Conservation (phyloP, 2,888 invertebrate genomes). For the Cosmorhoe ocellata region DNA sequence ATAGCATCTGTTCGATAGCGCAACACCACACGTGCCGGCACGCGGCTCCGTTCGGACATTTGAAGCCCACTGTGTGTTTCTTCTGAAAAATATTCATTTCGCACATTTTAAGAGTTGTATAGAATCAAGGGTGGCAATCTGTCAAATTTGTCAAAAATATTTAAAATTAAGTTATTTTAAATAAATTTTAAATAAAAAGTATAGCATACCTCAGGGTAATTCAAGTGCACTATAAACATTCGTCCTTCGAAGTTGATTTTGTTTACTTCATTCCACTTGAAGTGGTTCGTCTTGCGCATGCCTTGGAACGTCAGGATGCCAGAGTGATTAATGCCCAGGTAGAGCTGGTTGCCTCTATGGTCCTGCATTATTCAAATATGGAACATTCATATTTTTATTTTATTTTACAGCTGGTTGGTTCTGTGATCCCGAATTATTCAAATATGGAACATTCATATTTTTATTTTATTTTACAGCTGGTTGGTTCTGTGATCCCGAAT, state of each 20-base stretch:
- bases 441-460: too few species aligned
- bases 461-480: too few species aligned
- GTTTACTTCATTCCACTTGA: conserved; percentile 97
- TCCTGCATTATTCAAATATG: conserved; percentile 83
- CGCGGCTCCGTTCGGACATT: conserved; percentile 95
- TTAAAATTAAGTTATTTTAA: too few species aligned
- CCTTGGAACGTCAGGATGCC: conserved; percentile 98
- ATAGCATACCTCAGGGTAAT: conserved; percentile 90
- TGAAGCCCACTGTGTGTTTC: conserved; percentile 97
- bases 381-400: too few species aligned
- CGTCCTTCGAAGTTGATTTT: conserved; percentile 98
- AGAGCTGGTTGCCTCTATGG: conserved; percentile 94
- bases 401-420: conserved; percentile 64
- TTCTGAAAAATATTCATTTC: conserved; percentile 87
- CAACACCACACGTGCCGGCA: conserved; percentile 99
- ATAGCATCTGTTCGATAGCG: conserved; percentile 98
- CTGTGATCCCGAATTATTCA: conserved; percentile 89
- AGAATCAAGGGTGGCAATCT: too few species aligned
- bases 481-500: conserved; percentile 92
- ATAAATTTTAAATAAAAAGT: too few species aligned
- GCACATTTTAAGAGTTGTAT: too few species aligned
- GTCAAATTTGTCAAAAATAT: too few species aligned
- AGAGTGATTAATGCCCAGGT: conserved; percentile 96
- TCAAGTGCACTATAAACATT: conserved; percentile 98
- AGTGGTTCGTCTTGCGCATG: conserved; percentile 95